Conservation (phyloP, 2,888 invertebrate genomes). For the Sarcophaga subvicina region DNA sequence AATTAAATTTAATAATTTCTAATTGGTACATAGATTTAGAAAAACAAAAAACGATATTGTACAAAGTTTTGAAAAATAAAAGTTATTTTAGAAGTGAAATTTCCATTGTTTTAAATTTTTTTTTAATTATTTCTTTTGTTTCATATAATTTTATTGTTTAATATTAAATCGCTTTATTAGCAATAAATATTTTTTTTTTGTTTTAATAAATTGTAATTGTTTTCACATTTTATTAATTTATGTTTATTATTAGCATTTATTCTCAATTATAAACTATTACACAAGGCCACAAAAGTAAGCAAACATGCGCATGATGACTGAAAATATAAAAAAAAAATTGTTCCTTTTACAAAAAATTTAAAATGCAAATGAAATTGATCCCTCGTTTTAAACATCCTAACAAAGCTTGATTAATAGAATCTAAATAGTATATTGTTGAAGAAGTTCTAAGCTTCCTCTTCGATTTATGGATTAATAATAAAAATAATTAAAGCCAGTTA, state of each 20-base stretch:
- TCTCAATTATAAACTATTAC: slow-evolving; percentile 27
- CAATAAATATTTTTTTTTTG: slow-evolving; percentile 45
- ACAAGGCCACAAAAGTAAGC: slow-evolving; percentile 41
- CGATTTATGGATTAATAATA: too few relatives aligned
- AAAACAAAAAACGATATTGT: slow-evolving; percentile 46
- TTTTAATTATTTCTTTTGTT: slow-evolving; percentile 29
- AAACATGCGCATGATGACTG: not conserved
- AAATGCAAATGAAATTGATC: not conserved
- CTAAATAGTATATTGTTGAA: too few relatives aligned
- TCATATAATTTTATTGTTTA: not conserved
- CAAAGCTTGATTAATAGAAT: too few relatives aligned
- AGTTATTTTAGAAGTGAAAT: slow-evolving; percentile 27
- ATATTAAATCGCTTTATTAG: slow-evolving; percentile 51
- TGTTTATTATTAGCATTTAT: slow-evolving; percentile 35
- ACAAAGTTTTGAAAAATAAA: slow-evolving; percentile 46
- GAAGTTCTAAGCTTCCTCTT: too few relatives aligned
- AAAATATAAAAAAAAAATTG: not conserved
- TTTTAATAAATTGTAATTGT: slow-evolving; percentile 64
- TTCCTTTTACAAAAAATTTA: not conserved
- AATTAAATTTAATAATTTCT: slow-evolving; percentile 32
- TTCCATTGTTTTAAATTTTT: slow-evolving; percentile 40
- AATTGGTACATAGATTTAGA: slow-evolving; percentile 28
- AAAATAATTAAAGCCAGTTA: not conserved
- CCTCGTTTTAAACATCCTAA: not conserved
- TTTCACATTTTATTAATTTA: slow-evolving; percentile 50